Percentiles rank a stretch among this genome's conserved stretches.
phyloP scores from a whole-genome alignment of 2,113 vertebrate genomes.

The Corynorhinus townsendii region DNA sequence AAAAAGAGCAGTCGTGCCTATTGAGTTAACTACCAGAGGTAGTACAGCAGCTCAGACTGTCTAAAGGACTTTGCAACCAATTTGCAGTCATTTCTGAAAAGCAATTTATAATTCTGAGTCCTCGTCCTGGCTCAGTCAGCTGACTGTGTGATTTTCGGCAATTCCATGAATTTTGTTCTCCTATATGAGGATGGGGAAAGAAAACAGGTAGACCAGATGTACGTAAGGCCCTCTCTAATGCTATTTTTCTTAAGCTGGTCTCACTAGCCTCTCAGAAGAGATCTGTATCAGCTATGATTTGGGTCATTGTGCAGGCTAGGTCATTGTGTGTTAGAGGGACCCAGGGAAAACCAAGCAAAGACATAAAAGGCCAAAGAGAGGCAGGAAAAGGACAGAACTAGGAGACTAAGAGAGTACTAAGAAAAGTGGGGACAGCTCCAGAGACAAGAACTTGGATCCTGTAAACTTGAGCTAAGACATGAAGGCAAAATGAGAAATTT shows the following conservation, averaged over 20 bases:
- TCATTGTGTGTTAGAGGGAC: fast-evolving
- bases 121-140: not conserved
- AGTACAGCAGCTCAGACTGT: not conserved
- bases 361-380: not conserved
- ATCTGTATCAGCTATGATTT: not conserved
- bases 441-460: not conserved
- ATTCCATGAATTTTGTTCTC: not conserved
- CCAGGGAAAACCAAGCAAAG: not conserved
- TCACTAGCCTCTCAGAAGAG: not conserved
- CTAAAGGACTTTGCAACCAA: not conserved
- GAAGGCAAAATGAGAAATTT: not conserved
- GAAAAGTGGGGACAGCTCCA: not conserved
- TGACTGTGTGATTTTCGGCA: not conserved
- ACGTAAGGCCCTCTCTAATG: not conserved
- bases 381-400: not conserved
- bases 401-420: not conserved
- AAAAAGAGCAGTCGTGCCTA: not conserved
- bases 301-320: not conserved
- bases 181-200: not conserved
- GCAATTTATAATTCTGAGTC: not conserved
- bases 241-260: not conserved
- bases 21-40: not conserved
- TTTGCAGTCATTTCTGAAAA: not conserved
- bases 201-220: not conserved
- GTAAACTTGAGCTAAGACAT: not conserved